A percentile compares a stretch with the other conserved stretches of the same genome.
phyloP scores from a whole-genome alignment of 2,888 invertebrate genomes.

The Quadriops clusia region DNA sequence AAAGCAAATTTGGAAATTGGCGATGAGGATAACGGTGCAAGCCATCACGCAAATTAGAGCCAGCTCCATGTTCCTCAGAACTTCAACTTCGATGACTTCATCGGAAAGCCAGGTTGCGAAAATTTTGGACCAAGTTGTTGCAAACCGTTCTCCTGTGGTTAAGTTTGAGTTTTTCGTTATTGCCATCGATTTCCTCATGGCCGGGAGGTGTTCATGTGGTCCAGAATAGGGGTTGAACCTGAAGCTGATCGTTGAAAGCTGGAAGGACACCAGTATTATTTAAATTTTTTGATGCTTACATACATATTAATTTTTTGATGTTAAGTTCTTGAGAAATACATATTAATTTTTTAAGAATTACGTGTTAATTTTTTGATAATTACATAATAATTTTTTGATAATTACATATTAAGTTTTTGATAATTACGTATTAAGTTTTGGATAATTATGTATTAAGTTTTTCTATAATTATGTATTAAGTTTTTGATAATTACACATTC shows the following conservation, averaged over 20 bases:
- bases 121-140: slow-evolving; percentile 55
- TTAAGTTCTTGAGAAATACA: too few species aligned
- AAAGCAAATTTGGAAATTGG: slow-evolving; percentile 62
- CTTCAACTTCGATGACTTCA: slow-evolving; percentile 57
- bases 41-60: slow-evolving; percentile 68
- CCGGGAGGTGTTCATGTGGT: slow-evolving; percentile 57
- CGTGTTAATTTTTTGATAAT: too few species aligned
- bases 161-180: slow-evolving; percentile 47
- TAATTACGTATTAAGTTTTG: too few species aligned
- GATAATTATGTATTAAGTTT: too few species aligned
- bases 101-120: slow-evolving; percentile 16
- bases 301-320: too few species aligned
- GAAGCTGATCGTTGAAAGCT: slow-evolving; percentile 52
- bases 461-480: too few species aligned
- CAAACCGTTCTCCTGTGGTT: slow-evolving; percentile 47
- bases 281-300: too few species aligned
- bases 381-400: too few species aligned
- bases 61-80: slow-evolving; percentile 61
- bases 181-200: slow-evolving; percentile 53
- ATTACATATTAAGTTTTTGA: too few species aligned
- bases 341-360: too few species aligned
- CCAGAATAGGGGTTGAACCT: slow-evolving; percentile 47
- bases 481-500: too few species aligned
- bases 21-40: slow-evolving; percentile 64
- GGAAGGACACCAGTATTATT: too few species aligned